phyloP scores from a whole-genome alignment of 2,113 vertebrate species.

The Hydrolagus affinis region DNA sequence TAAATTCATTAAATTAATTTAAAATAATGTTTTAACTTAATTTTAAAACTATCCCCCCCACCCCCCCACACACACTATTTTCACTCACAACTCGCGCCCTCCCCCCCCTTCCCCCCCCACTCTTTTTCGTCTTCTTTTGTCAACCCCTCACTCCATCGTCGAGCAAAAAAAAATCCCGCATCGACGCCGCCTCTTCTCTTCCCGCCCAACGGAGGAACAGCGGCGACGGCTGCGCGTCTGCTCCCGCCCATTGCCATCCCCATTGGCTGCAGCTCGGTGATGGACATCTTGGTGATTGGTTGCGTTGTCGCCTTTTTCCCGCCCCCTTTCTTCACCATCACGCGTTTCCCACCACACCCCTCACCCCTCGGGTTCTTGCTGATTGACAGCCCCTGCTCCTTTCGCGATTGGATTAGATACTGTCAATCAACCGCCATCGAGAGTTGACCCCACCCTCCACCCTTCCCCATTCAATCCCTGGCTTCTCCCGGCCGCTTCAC shows the following conservation, averaged over 20 bases:
- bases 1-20: not conserved
- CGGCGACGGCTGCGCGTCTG: not conserved
- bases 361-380: too few relatives aligned
- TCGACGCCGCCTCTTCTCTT: not conserved
- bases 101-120: too few relatives aligned
- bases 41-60: constrained; percentile 23
- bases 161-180: not conserved
- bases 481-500: too few relatives aligned
- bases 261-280: not conserved
- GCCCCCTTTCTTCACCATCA: not conserved
- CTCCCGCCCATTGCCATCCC: not conserved
- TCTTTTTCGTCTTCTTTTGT: constrained; percentile 17
- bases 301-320: not conserved
- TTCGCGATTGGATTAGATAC: too few relatives aligned
- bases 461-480: too few relatives aligned
- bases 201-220: too few relatives aligned
- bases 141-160: constrained; percentile 28
- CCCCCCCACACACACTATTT: constrained; percentile 17
- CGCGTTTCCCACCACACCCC: not conserved
- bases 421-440: too few relatives aligned
- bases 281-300: too few relatives aligned
- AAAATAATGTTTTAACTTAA: constrained; percentile 7
- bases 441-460: too few relatives aligned
- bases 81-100: too few relatives aligned
- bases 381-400: too few relatives aligned